Evolutionary conservation across 2,888 invertebrate genomes (phyloP), one percentile per base, ranked within the genome.

Genomic region (Cephalotes varians): DNA sequence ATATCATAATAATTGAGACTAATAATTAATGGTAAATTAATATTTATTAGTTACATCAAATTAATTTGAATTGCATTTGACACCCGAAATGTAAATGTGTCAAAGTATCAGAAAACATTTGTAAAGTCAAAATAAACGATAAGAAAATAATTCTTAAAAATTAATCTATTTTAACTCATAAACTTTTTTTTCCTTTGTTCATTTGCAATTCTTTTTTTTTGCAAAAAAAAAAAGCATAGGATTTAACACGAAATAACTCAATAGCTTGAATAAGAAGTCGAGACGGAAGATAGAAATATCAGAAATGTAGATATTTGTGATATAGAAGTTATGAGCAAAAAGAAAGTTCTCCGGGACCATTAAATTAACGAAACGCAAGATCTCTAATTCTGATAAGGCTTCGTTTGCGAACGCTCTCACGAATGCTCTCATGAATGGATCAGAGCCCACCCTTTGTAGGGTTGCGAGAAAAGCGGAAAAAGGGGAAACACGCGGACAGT

Each of bases 381-480:
- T 65, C 10, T 47, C 2, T 21, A n/a, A 79, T 51, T 69, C 28
- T 62, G 71, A 79, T 79, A 79, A 71, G 47, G 9, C 49, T 1
- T 67, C 21, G 12, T 65, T 76, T 67, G 76, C 44, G 31, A 21
- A 44, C 25, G 40, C 31, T 71, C 44, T 67, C 51, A 76, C 37
- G 51, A 54, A 51, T 21, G 51, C 44, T n/a, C 25, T 56, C 69
- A n/a, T 34, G 44, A 69, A 69, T 77, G 44, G 28, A 6, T 56
- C 44, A 62, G 37, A 77, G 21, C 15, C 12, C 21, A 3, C 31
- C 49, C 34, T 82, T 87, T 85, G 81, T 87, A 34, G 62, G 54
- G 51, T 79, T 58, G 74, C 82, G 81, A 86, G 84, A 88, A 84
- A 83, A 81, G 81, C 37, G 77, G 81, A 71, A 56, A 67, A 51